Base-by-base conservation (phyloP, 2,113 vertebrate genomes). In the Periophthalmodon schlosseri region DNA sequence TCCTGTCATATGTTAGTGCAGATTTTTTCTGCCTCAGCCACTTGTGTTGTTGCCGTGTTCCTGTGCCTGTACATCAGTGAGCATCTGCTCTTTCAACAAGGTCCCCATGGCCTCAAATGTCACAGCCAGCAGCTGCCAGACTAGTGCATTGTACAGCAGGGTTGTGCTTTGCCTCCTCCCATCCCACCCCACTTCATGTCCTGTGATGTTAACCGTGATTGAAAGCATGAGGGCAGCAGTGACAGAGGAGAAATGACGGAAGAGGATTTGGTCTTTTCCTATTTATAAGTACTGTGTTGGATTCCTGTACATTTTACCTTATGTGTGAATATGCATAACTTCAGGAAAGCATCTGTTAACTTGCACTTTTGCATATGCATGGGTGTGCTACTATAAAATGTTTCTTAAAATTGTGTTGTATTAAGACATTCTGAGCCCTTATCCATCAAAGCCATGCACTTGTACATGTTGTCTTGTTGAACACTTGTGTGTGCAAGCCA, bases 171-270 rank as follows among this genome's bases (percentile, higher is more conserved):
- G 72, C 90, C 84, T 86, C 80, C 84, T 86, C 83, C 86, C 85
- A 72, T 84, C 71, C 87, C 83, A 65, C 63, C 80, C 78, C 81
- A 82, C 84, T 81, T 91, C 91, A 89, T 96, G 96, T 96, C 95
- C 93, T 92, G 89, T 91, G 87, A 92, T 93, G 94, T 97, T 96
- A 95, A 91, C 94, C 90, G 93, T 95, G 94, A 94, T 92, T 84
- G 87, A 90, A 93, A 91, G 91, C 89, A 90, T 85, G 91, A 75
- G 84, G 84, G 79, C 84, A 88, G 73, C 81, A 81, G 74, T 76
- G 77, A 86, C 79, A 8, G 85, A 90, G 49, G 50, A 64, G 57
- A 47, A 73, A 64, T 24, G 50, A 75, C 47, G 74, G 73, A 87
- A 83, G 87, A 89, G 91, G 13, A 34, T 23, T 68, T 49, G 44